Percentiles rank a stretch among this genome's conserved stretches.
phyloP scores from a whole-genome alignment of 2,113 vertebrate genomes.

The Cettia cetti region DNA sequence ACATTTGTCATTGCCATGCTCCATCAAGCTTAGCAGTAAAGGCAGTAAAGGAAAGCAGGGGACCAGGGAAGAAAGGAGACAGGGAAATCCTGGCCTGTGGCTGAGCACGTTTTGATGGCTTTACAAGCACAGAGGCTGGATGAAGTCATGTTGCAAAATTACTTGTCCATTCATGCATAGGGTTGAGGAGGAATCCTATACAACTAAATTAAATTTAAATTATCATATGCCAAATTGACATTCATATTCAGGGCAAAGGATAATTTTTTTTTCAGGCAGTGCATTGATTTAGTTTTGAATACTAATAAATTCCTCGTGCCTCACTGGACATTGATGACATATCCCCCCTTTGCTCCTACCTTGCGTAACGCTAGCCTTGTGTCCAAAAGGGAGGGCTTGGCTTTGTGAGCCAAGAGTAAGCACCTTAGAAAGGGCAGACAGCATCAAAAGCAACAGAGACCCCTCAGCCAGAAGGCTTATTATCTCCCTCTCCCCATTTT shows the following conservation, averaged over 20 bases:
- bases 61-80: not conserved
- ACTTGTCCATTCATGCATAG: slow-evolving; percentile 41
- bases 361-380: accelerated
- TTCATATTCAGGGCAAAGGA: slow-evolving; percentile 43
- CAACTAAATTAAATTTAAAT: slow-evolving; percentile 54
- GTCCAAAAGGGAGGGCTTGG: not conserved
- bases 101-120: not conserved
- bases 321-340: not conserved
- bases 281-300: slow-evolving; percentile 29
- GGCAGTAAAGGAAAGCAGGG: slow-evolving; percentile 17
- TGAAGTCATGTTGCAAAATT: slow-evolving; percentile 39
- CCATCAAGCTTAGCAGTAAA: slow-evolving; percentile 37
- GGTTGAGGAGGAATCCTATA: slow-evolving; percentile 14
- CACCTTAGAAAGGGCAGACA: not conserved
- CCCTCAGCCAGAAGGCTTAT: accelerated
- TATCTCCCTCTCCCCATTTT: not conserved
- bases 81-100: slow-evolving; percentile 5
- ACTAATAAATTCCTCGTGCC: not conserved
- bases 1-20: slow-evolving; percentile 26
- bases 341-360: not conserved
- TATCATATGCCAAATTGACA: slow-evolving; percentile 31
- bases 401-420: not conserved
- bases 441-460: not conserved
- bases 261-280: slow-evolving; percentile 20
- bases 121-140: slow-evolving; percentile 24